These are phyloP conservation scores for Turritopsis rubra DNA, from an alignment of 30 jellyfish, hydroid and myxozoan species.

Conservation along the genomic window DNA sequence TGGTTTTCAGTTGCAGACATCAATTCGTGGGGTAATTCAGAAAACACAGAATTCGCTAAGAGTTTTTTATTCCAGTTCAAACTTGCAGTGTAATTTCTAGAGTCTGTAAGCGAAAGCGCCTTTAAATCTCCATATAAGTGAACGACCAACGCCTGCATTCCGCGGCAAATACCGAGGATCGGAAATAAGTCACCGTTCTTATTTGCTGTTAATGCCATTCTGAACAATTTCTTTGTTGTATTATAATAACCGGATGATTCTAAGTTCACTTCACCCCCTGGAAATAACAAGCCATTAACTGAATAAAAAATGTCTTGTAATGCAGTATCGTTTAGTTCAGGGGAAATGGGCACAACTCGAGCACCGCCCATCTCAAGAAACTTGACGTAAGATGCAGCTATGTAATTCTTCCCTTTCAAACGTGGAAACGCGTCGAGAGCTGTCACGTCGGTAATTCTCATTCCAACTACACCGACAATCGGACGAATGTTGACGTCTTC, in stretches of 20 bases:
- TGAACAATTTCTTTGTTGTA: constrained; percentile 24
- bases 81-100: constrained; percentile 43
- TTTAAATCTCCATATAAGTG: constrained; percentile 18
- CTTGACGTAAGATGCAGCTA: constrained; percentile 89
- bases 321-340: constrained; percentile 36
- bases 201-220: constrained; percentile 47
- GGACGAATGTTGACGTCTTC: constrained; percentile 28
- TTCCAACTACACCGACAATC: constrained; percentile 50
- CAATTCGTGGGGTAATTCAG: constrained; percentile 11
- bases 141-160: constrained; percentile 61
- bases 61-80: constrained; percentile 24
- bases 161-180: constrained; percentile 75
- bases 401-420: constrained; percentile 47
- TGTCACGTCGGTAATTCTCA: constrained; percentile 55
- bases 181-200: constrained; percentile 59
- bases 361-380: constrained; percentile 80
- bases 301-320: constrained; percentile 25
- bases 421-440: constrained; percentile 33
- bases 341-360: constrained; percentile 80
- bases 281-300: constrained; percentile 56
- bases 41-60: constrained; percentile 19
- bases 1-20: constrained; percentile 3
- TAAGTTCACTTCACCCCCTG: constrained; percentile 76
- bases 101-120: constrained; percentile 47
- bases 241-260: constrained; percentile 35